Percentiles rank a stretch among this genome's conserved stretches.
Conservation (phyloP, 2,888 invertebrate species). For the Oscheius onirici region DNA sequence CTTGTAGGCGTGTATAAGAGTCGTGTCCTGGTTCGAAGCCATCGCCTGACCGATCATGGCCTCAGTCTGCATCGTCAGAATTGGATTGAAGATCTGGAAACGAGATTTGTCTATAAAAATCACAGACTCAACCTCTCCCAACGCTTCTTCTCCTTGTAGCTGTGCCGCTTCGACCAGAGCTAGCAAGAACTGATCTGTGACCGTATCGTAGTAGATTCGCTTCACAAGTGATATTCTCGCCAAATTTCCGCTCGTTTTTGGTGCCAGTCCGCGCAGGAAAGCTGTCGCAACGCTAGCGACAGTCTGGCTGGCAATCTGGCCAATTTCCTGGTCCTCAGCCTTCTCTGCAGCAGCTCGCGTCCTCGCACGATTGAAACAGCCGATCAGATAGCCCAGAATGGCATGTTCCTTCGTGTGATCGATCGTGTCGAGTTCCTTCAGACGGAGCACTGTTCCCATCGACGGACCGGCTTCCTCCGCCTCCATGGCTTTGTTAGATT, state of each 20-base stretch:
- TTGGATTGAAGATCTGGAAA: constrained; percentile 53
- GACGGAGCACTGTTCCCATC: constrained; percentile 26
- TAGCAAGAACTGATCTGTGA: constrained; percentile 20
- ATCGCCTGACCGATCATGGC: constrained; percentile 33
- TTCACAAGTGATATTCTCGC: constrained; percentile 10
- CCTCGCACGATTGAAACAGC: neutral
- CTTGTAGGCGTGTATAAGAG: constrained; percentile 28
- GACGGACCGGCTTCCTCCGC: constrained; percentile 32
- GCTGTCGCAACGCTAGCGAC: neutral
- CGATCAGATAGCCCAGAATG: constrained; percentile 7
- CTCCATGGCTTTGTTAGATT: constrained; percentile 11
- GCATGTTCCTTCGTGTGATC: constrained; percentile 21
- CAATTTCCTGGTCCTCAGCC: neutral
- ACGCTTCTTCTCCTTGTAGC: neutral
- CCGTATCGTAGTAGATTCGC: constrained; percentile 30
- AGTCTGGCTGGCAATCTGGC: neutral
- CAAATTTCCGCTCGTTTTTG: constrained; percentile 3
- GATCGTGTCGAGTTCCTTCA: constrained; percentile 30
- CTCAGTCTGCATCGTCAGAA: constrained; percentile 43
- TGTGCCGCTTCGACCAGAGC: neutral
- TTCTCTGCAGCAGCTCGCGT: neutral
- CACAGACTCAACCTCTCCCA: constrained; percentile 2
- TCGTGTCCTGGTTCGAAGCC: constrained; percentile 32
- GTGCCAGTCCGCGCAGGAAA: constrained; percentile 7
- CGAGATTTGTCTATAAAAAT: neutral